Evolutionary conservation across 2,113 vertebrate species (phyloP), one percentile per base, ranked within the genome.

Genomic region (Sisor rabdophorus): DNA sequence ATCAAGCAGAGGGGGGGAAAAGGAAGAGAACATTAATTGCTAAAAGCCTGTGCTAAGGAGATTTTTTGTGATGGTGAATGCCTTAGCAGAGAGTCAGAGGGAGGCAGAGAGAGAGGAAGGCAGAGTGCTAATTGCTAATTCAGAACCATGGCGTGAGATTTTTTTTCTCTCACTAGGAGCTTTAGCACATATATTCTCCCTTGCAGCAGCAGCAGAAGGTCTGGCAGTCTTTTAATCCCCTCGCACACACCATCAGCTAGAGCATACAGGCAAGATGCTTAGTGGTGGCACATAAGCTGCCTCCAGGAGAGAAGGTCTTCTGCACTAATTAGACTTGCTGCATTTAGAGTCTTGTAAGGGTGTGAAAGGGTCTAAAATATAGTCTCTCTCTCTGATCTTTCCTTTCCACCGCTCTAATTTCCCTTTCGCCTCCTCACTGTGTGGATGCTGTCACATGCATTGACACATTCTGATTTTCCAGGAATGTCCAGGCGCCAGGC

Each of bases 311-410:
- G 70, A 84, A 82, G 86, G 87, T 89, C 80, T 15, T 80, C 85
- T 80, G 85, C 87, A 83, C 84, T 90, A 91, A 91, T 91, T 87
- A 92, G 89, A 84, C 85, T 83, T 83, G 84, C 80, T 82, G 68
- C 44, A 78, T 72, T 78, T 78, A 56, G 79, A 76, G 67, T 58
- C 74, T 67, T 80, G 36, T 61, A 28, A 71, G 73, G 74, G 73
- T 80, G 74, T 67, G 60, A 71, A 72, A 76, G 64, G 71, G 64
- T 75, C 68, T 61, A 64, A 52, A 64, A 71, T 64, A 72, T 55
- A 72, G 26, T 59, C 76, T 60, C 7, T n/a, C n/a, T n/a, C 59
- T 78, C 58, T 16, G 32, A 60, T 77, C 76, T 60, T 59, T 48
- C 70, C 20, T 71, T 28, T 40, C 58, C 2, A 2, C 68, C 53